Conservation (phyloP, 2,888 invertebrate genomes). For the Sminthurides aquaticus region DNA sequence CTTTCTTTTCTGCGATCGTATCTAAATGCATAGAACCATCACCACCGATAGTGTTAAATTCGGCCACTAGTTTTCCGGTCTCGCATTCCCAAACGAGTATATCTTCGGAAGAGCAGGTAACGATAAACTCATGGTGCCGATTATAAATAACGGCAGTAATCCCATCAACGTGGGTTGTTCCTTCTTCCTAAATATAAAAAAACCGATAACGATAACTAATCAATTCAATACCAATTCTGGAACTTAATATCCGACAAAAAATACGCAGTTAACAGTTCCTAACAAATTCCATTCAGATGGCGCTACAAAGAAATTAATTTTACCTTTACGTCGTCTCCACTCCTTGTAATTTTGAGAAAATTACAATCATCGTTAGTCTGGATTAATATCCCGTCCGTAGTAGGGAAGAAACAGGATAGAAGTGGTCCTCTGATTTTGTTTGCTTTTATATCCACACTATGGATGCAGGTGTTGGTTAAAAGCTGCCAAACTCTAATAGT, state of each 20-base stretch:
- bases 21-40: conserved; percentile 33
- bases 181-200: conserved; percentile 22
- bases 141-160: conserved; percentile 28
- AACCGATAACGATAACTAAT: background rate
- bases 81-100: conserved; percentile 27
- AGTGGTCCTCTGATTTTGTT: conserved; percentile 23
- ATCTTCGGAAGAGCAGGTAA: conserved; percentile 28
- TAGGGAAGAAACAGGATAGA: conserved; percentile 22
- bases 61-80: conserved; percentile 22
- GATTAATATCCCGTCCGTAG: conserved; percentile 23
- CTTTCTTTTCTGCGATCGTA: conserved; percentile 26
- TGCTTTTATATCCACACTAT: conserved; percentile 19
- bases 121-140: conserved; percentile 26
- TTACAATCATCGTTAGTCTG: conserved; percentile 25
- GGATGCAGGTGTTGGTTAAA: conserved; percentile 26
- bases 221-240: too few relatives aligned
- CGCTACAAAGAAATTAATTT: background rate
- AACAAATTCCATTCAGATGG: background rate
- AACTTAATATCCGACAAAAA: too few relatives aligned
- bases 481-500: conserved; percentile 25
- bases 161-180: conserved; percentile 20
- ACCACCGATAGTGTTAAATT: conserved; percentile 32
- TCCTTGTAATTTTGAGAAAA: conserved; percentile 17
- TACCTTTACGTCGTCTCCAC: conserved; percentile 21
- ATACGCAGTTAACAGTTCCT: background rate